Conservation (phyloP, 2,888 invertebrate genomes). For the Frankliniella intonsa region DNA sequence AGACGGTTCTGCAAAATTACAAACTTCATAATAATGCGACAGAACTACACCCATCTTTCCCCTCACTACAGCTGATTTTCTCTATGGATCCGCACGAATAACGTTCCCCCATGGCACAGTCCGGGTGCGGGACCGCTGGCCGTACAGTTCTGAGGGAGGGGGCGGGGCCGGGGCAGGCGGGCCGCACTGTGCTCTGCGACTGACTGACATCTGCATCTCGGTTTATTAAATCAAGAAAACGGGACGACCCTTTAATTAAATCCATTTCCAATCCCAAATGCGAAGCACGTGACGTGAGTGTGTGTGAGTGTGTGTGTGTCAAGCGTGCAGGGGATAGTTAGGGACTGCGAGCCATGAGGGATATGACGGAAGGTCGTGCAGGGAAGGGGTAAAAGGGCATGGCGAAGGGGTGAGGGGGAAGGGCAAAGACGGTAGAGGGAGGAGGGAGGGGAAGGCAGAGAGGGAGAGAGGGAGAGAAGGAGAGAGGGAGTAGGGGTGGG, state of each 20-base stretch:
- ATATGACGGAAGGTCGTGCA: neutral
- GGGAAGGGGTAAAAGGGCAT: neutral
- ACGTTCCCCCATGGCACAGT: too few relatives aligned
- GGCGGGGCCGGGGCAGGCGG: too few relatives aligned
- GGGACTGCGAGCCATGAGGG: too few relatives aligned
- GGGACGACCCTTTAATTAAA: constrained; percentile 11
- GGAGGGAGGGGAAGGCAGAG: neutral
- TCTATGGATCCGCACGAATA: too few relatives aligned
- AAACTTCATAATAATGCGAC: too few relatives aligned
- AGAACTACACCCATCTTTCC: too few relatives aligned
- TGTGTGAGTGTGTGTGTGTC: constrained; percentile 1
- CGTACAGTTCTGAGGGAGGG: too few relatives aligned
- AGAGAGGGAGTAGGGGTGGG: neutral
- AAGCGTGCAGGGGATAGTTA: neutral
- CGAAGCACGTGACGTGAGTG: neutral
- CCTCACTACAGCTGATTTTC: too few relatives aligned
- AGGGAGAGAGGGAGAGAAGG: neutral
- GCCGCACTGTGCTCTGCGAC: too few relatives aligned
- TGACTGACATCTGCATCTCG: constrained; percentile 7
- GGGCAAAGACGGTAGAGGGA: neutral
- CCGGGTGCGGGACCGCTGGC: too few relatives aligned
- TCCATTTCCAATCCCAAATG: constrained; percentile 18
- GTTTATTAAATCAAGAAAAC: constrained; percentile 22
- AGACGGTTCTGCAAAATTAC: too few relatives aligned
- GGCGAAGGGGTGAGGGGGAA: neutral